Percentiles rank a stretch among this genome's conserved stretches.
These are phyloP conservation scores for Ectemnius lituratus DNA, from an alignment of 2,888 invertebrate species.

Conservation along the genomic window DNA sequence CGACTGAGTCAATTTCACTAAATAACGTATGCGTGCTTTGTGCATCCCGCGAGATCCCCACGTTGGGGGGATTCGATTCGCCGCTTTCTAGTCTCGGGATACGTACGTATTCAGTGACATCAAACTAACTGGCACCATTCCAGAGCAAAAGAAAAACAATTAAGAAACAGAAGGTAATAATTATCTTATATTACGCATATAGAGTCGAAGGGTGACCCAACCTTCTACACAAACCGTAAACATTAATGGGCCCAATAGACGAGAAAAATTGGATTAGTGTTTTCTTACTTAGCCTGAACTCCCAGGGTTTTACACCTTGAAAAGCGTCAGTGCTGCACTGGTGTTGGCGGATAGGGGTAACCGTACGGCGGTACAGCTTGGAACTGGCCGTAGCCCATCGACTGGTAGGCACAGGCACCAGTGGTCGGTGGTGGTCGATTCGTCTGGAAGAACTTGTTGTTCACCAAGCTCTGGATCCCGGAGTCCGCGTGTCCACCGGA, in stretches of 20 bases:
- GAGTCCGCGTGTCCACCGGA: slow-evolving; percentile 76
- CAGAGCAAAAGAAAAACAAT: slow-evolving; percentile 63
- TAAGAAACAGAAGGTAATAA: slow-evolving; percentile 61
- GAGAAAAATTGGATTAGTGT: slow-evolving; percentile 39
- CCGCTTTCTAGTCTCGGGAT: neutral
- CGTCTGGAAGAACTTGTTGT: slow-evolving; percentile 88
- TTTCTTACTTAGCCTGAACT: slow-evolving; percentile 57
- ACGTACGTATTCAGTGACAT: neutral
- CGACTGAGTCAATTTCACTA: too few relatives aligned
- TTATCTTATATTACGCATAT: slow-evolving; percentile 55
- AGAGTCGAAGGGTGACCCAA: slow-evolving; percentile 47
- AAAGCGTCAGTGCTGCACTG: slow-evolving; percentile 86
- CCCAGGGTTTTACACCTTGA: slow-evolving; percentile 52
- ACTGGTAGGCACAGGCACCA: slow-evolving; percentile 82
- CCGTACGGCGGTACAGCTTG: slow-evolving; percentile 84
- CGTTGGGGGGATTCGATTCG: too few relatives aligned
- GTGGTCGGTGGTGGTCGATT: slow-evolving; percentile 80
- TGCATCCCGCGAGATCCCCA: too few relatives aligned
- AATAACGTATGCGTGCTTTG: too few relatives aligned
- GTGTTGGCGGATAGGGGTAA: slow-evolving; percentile 83
- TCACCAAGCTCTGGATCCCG: slow-evolving; percentile 80
- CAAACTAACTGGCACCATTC: slow-evolving; percentile 61
- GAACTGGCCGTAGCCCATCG: slow-evolving; percentile 85
- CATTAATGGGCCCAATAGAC: slow-evolving; percentile 45
- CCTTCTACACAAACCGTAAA: slow-evolving; percentile 54